Conservation (phyloP, 2,113 vertebrate genomes). For the Paedocypris sp. region DNA sequence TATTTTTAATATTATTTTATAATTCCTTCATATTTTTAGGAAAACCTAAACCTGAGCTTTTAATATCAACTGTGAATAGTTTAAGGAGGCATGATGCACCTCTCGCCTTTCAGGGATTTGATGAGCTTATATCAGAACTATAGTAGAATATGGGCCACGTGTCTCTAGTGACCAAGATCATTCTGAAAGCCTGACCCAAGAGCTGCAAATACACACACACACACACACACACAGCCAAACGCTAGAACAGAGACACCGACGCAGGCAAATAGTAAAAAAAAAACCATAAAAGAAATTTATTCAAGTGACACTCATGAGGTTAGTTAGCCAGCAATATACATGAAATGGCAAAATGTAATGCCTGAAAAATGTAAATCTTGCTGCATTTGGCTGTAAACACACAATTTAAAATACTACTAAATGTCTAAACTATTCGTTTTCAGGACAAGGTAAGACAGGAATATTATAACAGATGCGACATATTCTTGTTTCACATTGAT, state of each 20-base stretch:
- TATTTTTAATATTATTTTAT: no score
- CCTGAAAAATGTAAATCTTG: neutral
- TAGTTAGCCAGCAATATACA: neutral
- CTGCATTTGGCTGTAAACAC: slow-evolving; percentile 12
- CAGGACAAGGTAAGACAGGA: slow-evolving; percentile 12
- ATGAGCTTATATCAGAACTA: neutral
- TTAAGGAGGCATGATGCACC: neutral
- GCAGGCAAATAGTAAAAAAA: slow-evolving; percentile 11
- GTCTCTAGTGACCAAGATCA: neutral
- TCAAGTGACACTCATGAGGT: slow-evolving; percentile 6
- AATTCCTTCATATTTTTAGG: no score
- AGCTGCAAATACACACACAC: slow-evolving; percentile 16
- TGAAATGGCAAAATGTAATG: neutral
- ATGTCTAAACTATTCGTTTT: neutral
- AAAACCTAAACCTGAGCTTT: no score
- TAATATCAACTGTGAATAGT: neutral
- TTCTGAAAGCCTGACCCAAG: slow-evolving; percentile 12
- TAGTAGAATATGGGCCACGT: neutral
- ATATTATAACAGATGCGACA: neutral
- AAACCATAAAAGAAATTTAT: slow-evolving; percentile 17
- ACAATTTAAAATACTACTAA: neutral
- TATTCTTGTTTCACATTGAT: neutral
- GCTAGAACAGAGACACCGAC: slow-evolving; percentile 7
- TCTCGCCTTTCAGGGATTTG: slow-evolving; percentile 3
- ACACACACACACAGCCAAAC: slow-evolving; percentile 16